phyloP scores from a whole-genome alignment of 2,888 invertebrate genomes.

The Tinea semifulvella region DNA sequence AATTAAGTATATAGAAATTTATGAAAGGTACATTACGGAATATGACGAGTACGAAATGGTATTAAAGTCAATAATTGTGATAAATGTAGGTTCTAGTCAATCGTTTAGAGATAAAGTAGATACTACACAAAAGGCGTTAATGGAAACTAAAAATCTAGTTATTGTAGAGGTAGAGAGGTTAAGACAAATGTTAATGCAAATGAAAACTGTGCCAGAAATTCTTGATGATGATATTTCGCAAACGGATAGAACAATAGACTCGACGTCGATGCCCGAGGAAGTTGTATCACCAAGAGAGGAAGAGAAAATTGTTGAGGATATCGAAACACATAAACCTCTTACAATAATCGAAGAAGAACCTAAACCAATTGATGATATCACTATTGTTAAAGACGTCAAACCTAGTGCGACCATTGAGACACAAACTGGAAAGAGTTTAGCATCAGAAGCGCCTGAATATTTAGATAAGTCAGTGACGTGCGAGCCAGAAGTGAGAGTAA shows the following conservation, averaged over 20 bases:
- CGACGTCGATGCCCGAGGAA: conserved; percentile 77
- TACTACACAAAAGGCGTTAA: conserved; percentile 63
- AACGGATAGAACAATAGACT: conserved; percentile 72
- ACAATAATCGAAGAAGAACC: conserved; percentile 19
- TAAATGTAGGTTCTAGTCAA: conserved; percentile 59
- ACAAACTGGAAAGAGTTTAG: conserved; percentile 72
- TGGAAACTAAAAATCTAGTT: conserved; percentile 70
- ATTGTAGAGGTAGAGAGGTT: conserved; percentile 66
- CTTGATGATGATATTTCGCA: conserved; percentile 59
- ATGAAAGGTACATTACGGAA: conserved; percentile 52
- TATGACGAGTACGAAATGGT: conserved; percentile 56
- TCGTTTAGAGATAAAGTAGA: conserved; percentile 64
- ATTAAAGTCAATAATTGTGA: conserved; percentile 50
- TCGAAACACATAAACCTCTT: conserved; percentile 13
- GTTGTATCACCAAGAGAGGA: conserved; percentile 43
- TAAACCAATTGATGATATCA: not conserved
- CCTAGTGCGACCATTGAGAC: conserved; percentile 62
- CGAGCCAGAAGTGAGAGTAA: conserved; percentile 38
- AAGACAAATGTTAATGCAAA: conserved; percentile 50
- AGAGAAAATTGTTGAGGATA: conserved; percentile 23
- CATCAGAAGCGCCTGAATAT: conserved; percentile 48
- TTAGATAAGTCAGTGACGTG: conserved; percentile 52
- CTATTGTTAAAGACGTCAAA: conserved; percentile 26
- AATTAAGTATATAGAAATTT: conserved; percentile 53
- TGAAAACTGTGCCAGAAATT: conserved; percentile 40